These are phyloP conservation scores for Stenoptilia bipunctidactyla DNA, from an alignment of 2,888 invertebrate species.

Conservation along the genomic window DNA sequence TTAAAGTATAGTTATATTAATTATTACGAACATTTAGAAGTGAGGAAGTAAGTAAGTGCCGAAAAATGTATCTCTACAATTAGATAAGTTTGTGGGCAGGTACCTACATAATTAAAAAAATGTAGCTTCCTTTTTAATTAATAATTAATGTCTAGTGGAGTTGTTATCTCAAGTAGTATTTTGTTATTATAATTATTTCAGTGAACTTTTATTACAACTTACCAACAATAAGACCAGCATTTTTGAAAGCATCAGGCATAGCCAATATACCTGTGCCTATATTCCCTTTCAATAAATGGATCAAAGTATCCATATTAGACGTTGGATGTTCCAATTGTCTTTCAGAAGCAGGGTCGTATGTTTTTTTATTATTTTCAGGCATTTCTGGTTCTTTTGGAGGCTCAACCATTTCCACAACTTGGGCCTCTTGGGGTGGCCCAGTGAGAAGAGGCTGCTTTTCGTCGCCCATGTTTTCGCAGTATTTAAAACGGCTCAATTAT, in stretches of 20 bases:
- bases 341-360: conserved; percentile 74
- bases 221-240: conserved; percentile 90
- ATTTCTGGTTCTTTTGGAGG: conserved; percentile 26
- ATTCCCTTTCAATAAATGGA: conserved; percentile 80
- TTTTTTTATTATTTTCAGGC: conserved; percentile 36
- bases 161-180: too few relatives aligned
- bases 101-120: too few relatives aligned
- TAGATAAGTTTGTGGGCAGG: too few relatives aligned
- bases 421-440: conserved; percentile 43
- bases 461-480: conserved; percentile 63
- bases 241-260: conserved; percentile 95
- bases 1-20: too few relatives aligned
- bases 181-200: too few relatives aligned
- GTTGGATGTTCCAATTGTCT: conserved; percentile 83
- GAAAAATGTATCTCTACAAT: too few relatives aligned
- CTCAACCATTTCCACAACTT: conserved; percentile 41
- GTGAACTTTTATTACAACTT: too few relatives aligned
- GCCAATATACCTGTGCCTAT: conserved; percentile 96
- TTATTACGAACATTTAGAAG: too few relatives aligned
- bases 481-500: too few relatives aligned
- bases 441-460: conserved; percentile 79
- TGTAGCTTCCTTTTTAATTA: too few relatives aligned
- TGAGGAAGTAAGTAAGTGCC: too few relatives aligned
- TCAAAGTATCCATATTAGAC: conserved; percentile 83
- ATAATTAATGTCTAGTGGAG: too few relatives aligned